phyloP scores from a whole-genome alignment of 2,888 invertebrate species.

The Drosophila meridiana region DNA sequence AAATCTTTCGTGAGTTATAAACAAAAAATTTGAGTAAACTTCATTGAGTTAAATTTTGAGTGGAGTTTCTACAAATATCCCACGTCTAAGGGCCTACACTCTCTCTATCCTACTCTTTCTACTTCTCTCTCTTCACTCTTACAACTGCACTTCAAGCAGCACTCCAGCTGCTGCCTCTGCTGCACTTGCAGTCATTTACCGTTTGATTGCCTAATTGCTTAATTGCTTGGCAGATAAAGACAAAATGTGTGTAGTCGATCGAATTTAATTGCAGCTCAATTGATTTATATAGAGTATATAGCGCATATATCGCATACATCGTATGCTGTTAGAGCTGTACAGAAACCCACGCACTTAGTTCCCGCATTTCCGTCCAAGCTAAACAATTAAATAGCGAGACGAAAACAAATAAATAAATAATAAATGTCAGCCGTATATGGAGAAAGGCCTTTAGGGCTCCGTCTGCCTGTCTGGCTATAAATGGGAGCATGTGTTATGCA shows the following conservation, averaged over 20 bases:
- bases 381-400: slow-evolving; percentile 51
- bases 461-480: slow-evolving; percentile 44
- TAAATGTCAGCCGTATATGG: slow-evolving; percentile 19
- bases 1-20: not conserved
- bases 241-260: slow-evolving; percentile 9
- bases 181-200: slow-evolving; percentile 19
- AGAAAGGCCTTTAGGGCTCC: slow-evolving; percentile 39
- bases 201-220: slow-evolving; percentile 53
- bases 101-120: not conserved
- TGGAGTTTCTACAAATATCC: not conserved
- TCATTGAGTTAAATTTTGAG: slow-evolving; percentile 1
- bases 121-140: not conserved
- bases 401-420: slow-evolving; percentile 6
- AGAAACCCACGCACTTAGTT: slow-evolving; percentile 59
- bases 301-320: slow-evolving; percentile 9
- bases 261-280: slow-evolving; percentile 60
- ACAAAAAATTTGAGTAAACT: not conserved
- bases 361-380: slow-evolving; percentile 39
- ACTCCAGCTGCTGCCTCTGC: slow-evolving; percentile 1
- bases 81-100: not conserved
- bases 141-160: slow-evolving; percentile 15
- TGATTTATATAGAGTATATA: slow-evolving; percentile 40
- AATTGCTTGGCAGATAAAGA: slow-evolving; percentile 42
- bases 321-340: slow-evolving; percentile 31
- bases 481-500: slow-evolving; percentile 23